Percentiles rank a stretch among this genome's conserved stretches.
Conservation (phyloP, 1,140 invertebrate species). For the Leucophenga varia region DNA sequence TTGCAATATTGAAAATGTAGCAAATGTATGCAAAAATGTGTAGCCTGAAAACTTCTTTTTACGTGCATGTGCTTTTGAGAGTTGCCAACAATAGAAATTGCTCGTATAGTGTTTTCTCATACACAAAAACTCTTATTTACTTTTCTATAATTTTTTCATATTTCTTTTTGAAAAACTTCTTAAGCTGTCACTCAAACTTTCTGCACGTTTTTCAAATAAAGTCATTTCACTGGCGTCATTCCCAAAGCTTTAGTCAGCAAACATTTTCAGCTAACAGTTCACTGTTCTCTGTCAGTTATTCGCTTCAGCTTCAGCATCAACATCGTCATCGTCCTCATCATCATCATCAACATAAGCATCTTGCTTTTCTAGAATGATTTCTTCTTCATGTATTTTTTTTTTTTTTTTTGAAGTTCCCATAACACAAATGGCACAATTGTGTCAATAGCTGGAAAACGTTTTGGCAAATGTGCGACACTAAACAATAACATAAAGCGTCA, state of each 20-base stretch:
- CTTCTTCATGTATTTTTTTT: background rate
- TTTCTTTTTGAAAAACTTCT: conserved; percentile 35
- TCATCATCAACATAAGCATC: no score
- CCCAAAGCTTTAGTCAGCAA: conserved; percentile 47
- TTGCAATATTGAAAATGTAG: no score
- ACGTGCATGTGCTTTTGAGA: no score
- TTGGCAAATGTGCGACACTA: conserved; percentile 52
- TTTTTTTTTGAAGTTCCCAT: background rate
- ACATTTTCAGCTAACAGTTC: no score
- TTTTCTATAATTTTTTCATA: conserved; percentile 54
- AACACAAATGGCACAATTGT: conserved; percentile 53
- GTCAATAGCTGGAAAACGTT: conserved; percentile 53
- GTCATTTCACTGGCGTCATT: conserved; percentile 26
- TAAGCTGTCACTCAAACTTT: conserved; percentile 53
- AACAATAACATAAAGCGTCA: conserved; percentile 54
- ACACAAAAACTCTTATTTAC: no score
- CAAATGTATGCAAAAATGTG: no score
- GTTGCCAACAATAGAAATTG: no score
- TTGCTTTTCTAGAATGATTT: background rate
- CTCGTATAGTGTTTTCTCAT: no score
- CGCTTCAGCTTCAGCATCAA: no score
- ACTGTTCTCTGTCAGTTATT: no score
- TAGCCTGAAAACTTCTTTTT: no score
- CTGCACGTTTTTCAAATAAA: conserved; percentile 52
- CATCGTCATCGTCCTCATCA: no score